Percentiles rank a stretch among this genome's conserved stretches.
Evolutionary conservation across 1,140 invertebrate species (phyloP).

Genomic region (Zaprionus vittiger): DNA sequence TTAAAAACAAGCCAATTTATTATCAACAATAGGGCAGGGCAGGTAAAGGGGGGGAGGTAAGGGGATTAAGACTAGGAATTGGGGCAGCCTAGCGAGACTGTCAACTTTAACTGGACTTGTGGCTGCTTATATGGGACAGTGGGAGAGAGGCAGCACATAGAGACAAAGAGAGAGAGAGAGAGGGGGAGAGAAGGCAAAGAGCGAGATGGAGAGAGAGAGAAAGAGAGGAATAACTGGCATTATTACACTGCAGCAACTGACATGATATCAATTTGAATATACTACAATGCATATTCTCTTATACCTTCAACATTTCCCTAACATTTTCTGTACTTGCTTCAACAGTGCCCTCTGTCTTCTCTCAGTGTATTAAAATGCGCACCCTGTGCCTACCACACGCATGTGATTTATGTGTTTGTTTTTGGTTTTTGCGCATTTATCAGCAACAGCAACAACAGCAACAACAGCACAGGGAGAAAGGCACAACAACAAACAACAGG

Average conservation of each 20-base stretch:
- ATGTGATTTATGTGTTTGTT: conserved; percentile 81
- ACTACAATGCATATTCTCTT: too few relatives aligned
- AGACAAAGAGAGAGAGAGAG: background rate
- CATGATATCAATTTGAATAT: too few relatives aligned
- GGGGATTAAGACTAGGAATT: background rate
- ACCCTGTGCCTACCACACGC: conserved; percentile 39
- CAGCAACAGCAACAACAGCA: conserved; percentile 57
- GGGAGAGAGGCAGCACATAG: background rate
- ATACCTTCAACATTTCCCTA: too few relatives aligned
- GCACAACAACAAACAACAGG: conserved; percentile 27
- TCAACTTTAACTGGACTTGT: conserved; percentile 14
- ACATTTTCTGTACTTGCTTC: background rate
- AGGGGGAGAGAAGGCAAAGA: background rate
- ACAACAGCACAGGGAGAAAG: conserved; percentile 17
- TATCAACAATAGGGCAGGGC: background rate
- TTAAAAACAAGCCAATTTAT: conserved; percentile 12
- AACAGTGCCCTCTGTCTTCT: background rate
- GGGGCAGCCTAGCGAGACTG: conserved; percentile 3
- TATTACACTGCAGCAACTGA: background rate
- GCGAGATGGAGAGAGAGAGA: too few relatives aligned
- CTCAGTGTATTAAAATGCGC: conserved; percentile 7
- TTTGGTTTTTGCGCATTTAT: conserved; percentile 75
- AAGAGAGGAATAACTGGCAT: background rate
- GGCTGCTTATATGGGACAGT: background rate
- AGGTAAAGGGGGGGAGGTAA: background rate